These are phyloP conservation scores for Climacteris rufus DNA, from an alignment of 2,113 vertebrate genomes.

Conservation along the genomic window DNA sequence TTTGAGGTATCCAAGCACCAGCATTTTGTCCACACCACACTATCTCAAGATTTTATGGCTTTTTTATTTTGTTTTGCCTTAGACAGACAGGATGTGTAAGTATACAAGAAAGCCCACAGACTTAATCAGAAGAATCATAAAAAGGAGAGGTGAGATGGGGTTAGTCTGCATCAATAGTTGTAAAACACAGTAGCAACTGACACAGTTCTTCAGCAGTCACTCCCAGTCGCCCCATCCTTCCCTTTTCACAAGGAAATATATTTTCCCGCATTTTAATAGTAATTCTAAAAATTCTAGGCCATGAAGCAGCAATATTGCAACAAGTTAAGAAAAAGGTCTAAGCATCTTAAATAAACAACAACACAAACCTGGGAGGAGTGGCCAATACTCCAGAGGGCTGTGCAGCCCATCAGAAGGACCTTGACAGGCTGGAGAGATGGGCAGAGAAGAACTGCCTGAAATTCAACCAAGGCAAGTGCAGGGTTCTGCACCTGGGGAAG, in stretches of 20 bases:
- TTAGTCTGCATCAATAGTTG: background rate
- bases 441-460: background rate
- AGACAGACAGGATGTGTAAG: background rate
- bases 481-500: background rate
- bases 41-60: background rate
- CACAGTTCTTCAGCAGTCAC: background rate
- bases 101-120: background rate
- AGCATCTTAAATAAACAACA: background rate
- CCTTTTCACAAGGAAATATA: background rate
- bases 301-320: background rate
- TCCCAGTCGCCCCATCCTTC: background rate
- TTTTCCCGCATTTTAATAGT: background rate
- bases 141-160: background rate
- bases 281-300: background rate
- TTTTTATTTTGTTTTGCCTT: background rate
- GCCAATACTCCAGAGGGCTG: background rate
- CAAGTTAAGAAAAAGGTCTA: background rate
- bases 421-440: background rate
- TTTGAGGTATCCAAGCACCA: background rate
- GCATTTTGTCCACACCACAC: background rate
- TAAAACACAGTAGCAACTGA: background rate
- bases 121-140: background rate
- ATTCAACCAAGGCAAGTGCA: background rate
- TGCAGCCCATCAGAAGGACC: background rate
- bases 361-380: background rate